Evolutionary conservation across 2,113 vertebrate species (phyloP), one percentile per base, ranked within the genome.

Genomic region (Gymnarchus niloticus): DNA sequence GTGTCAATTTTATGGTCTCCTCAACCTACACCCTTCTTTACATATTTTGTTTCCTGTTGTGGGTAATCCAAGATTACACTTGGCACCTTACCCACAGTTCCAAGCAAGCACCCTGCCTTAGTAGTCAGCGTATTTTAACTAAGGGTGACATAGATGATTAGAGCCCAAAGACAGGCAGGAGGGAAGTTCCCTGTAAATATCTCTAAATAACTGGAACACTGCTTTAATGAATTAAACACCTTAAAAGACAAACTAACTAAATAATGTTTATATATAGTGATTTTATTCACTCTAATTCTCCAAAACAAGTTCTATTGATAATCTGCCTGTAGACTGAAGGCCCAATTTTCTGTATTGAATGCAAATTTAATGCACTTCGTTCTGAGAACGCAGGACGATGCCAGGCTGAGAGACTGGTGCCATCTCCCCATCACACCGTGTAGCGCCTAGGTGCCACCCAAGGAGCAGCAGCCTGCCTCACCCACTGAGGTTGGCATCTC

Each of bases 401-500:
- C 33, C 28, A n/a, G n/a, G n/a, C n/a, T n/a, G n/a, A n/a, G n/a
- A n/a, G n/a, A n/a, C n/a, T n/a, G n/a, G n/a, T n/a, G n/a, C n/a
- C n/a, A n/a, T n/a, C n/a, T n/a, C n/a, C n/a, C n/a, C n/a, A n/a
- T n/a, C n/a, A n/a, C n/a, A n/a, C n/a, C n/a, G n/a, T n/a, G n/a
- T n/a, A n/a, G n/a, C n/a, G n/a, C n/a, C n/a, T n/a, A n/a, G n/a
- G n/a, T n/a, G n/a, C n/a, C 65, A 28, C 61, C 61, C 28, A n/a
- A n/a, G 17, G 33, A 41, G 33, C 33, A 73, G 28, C 12, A 28
- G 28, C 25, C 4, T 37, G 10, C 1, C 85, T 73, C 80, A 88
- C 88, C 88, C 10, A 88, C 86, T 7, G 94, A 94, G 85, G 93
- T 94, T 6, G 94, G 94, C 94, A 94, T 94, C 82, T 94, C 94